Conservation (phyloP, 2,113 vertebrate species). For the Onychostruthus taczanowskii region DNA sequence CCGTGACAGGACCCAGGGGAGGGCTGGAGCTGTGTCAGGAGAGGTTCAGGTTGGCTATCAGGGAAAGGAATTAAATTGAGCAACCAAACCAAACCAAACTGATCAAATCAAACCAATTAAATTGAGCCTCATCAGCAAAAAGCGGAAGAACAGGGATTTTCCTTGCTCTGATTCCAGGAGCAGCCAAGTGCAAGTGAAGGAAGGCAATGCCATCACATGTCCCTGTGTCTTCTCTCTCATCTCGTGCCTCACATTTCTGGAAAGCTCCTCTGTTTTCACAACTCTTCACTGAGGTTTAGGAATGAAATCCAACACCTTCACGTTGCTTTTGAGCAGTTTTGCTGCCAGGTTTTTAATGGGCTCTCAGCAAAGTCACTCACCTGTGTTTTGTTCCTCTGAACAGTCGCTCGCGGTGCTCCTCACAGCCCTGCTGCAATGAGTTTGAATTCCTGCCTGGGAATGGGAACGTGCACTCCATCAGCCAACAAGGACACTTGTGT, state of each 20-base stretch:
- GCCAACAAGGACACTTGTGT: background rate
- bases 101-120: too few relatives aligned
- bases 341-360: background rate
- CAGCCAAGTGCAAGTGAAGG: background rate
- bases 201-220: accelerated
- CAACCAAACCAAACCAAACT: background rate
- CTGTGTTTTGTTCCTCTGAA: background rate
- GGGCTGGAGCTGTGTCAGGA: background rate
- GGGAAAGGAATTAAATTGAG: background rate
- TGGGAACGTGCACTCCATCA: background rate
- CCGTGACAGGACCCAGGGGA: background rate
- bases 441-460: background rate
- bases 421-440: background rate
- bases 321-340: background rate
- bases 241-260: background rate
- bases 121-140: background rate
- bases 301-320: background rate
- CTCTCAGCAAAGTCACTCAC: background rate
- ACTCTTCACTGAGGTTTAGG: background rate
- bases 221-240: background rate
- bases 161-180: background rate
- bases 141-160: background rate
- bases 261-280: background rate
- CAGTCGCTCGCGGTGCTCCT: accelerated
- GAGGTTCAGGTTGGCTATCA: accelerated